Conservation (phyloP, 2,113 vertebrate genomes). For the Myrmecobius fasciatus region DNA sequence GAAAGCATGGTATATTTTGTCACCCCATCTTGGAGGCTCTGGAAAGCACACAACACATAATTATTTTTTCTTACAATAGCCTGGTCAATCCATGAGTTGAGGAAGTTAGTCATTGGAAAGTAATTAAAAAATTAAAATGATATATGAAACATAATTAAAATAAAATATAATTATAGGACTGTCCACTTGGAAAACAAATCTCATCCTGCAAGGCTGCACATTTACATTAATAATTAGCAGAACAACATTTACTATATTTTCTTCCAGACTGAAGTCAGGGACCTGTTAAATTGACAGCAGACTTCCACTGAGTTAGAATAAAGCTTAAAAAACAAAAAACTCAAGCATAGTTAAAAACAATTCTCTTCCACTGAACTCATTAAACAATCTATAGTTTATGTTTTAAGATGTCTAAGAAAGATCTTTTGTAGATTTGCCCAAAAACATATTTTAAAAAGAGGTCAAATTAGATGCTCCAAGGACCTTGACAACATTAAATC, state of each 20-base stretch:
- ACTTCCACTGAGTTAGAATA: slow-evolving; percentile 57
- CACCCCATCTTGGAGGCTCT: too few relatives aligned
- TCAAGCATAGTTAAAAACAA: slow-evolving; percentile 54
- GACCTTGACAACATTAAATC: not conserved
- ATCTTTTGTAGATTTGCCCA: slow-evolving; percentile 28
- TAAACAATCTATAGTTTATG: slow-evolving; percentile 41
- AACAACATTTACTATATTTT: slow-evolving; percentile 33
- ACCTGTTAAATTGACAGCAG: slow-evolving; percentile 61
- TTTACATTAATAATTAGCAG: slow-evolving; percentile 48
- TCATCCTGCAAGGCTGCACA: slow-evolving; percentile 26
- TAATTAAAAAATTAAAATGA: slow-evolving; percentile 47
- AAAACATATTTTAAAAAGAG: not conserved
- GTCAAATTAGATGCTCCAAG: not conserved
- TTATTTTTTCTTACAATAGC: slow-evolving; percentile 33
- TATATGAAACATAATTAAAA: slow-evolving; percentile 26
- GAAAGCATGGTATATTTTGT: too few relatives aligned
- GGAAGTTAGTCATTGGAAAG: not conserved
- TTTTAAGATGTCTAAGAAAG: slow-evolving; percentile 50
- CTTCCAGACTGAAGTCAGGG: slow-evolving; percentile 55
- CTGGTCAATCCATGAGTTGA: slow-evolving; percentile 30
- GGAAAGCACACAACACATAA: too few relatives aligned
- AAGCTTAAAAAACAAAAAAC: slow-evolving; percentile 61
- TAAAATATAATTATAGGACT: slow-evolving; percentile 32
- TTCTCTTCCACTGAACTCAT: slow-evolving; percentile 41
- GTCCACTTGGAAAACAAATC: slow-evolving; percentile 57